Evolutionary conservation across 2,113 vertebrate species (phyloP).

Genomic region (Panthera uncia): DNA sequence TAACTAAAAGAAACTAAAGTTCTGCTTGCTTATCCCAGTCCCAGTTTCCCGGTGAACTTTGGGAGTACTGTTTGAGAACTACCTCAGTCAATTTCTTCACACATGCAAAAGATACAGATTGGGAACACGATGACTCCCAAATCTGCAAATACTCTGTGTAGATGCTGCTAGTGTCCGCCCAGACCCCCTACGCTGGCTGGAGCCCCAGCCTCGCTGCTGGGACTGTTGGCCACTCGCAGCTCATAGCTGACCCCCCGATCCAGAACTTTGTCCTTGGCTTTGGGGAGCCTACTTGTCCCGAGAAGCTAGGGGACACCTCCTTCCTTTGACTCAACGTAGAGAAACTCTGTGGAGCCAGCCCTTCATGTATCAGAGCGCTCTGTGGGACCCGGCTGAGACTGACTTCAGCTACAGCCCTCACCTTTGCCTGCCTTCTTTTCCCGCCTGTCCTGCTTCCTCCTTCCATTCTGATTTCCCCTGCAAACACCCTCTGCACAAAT

Average conservation of each 20-base stretch:
- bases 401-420: neutral
- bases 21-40: neutral
- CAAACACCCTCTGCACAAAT: neutral
- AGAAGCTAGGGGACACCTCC: neutral
- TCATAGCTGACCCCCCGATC: neutral
- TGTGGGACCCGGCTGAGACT: no score
- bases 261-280: neutral
- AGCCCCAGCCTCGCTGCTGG: rapidly evolving
- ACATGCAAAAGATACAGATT: neutral
- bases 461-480: neutral
- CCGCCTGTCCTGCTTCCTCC: neutral
- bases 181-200: neutral
- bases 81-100: neutral
- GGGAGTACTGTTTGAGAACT: neutral
- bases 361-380: neutral
- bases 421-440: neutral
- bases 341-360: neutral
- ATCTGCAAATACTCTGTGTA: neutral
- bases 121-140: neutral
- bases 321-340: neutral
- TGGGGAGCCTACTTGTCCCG: neutral
- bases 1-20: neutral
- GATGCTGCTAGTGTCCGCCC: neutral
- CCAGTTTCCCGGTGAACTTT: neutral
- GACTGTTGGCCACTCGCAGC: neutral